phyloP scores from a whole-genome alignment of 2,113 vertebrate species.

The Aegithalos caudatus region DNA sequence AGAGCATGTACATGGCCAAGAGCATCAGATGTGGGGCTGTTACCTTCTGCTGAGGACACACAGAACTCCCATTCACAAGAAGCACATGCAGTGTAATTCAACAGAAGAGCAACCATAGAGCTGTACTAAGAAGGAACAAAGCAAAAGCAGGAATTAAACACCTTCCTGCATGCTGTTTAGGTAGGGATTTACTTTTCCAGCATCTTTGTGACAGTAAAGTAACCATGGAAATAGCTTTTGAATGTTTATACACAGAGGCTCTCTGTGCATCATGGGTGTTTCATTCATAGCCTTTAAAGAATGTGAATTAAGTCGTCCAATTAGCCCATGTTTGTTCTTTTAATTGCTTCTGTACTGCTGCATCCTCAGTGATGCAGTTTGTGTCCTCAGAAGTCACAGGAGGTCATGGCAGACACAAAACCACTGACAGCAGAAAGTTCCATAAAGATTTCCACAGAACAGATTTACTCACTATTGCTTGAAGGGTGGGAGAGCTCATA shows the following conservation, averaged over 20 bases:
- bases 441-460: background rate
- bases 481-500: background rate
- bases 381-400: background rate
- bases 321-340: constrained; percentile 57
- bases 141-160: background rate
- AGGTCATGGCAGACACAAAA: background rate
- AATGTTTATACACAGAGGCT: background rate
- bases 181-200: background rate
- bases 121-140: background rate
- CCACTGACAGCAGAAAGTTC: background rate
- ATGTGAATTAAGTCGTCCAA: constrained; percentile 23
- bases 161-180: background rate
- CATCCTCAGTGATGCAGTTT: background rate
- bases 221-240: background rate
- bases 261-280: background rate
- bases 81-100: background rate
- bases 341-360: constrained; percentile 43
- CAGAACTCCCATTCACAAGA: background rate
- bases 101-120: background rate
- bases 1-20: fast-evolving
- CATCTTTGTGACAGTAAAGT: background rate
- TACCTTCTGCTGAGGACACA: background rate
- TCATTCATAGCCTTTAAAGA: constrained; percentile 44
- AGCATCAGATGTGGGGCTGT: fast-evolving
- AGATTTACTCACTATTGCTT: background rate